Base-by-base conservation (phyloP, 2,797 vertebrate species). In the Remorina albescens region DNA sequence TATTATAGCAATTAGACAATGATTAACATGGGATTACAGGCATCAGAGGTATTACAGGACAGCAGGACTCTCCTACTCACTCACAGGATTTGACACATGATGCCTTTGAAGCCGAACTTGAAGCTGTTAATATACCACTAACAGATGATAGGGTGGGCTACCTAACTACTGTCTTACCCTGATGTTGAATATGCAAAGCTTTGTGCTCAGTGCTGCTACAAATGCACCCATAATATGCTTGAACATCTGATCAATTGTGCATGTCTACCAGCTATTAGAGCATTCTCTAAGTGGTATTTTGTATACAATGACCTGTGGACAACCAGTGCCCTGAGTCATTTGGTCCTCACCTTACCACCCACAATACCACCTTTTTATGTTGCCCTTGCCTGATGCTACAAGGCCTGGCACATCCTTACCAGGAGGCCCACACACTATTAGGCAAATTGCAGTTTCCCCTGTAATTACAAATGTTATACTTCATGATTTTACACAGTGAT, bases 211-310 rank as follows among this genome's bases (percentile, higher is more conserved):
- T 61, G 75, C 69, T 72, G 74, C 79, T 78, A 67, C 63, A 73
- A 76, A 78, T 36, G 62, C 68, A 56, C 49, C 67, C 55, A 57
- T 86, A 86, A 91, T 90, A 86, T 89, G 78, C 81, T 63, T 77
- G 61, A 86, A 83, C 72, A 84, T 73, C 75, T 89, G 70, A 89
- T 81, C 91, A 89, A 85, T 80, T 80, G 74, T 69, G 47, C 77
- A 71, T 67, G 67, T 85, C 82, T 57, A 59, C 58, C 59, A 71
- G 81, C 76, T 78, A 72, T 80, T 77, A 82, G 64, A 64, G 60
- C 75, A 47, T 8, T 16, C 67, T 78, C 61, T 67, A 74, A 86
- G 72, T 47, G 41, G 62, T 46, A 54, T 67, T 65, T 61, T 78
- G 70, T 58, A 69, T n/a, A 73, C 86, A 82, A 87, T 86, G 79